Evolutionary conservation across 2,797 vertebrate species (phyloP).

Genomic region (Phoeniculus purpureus): DNA sequence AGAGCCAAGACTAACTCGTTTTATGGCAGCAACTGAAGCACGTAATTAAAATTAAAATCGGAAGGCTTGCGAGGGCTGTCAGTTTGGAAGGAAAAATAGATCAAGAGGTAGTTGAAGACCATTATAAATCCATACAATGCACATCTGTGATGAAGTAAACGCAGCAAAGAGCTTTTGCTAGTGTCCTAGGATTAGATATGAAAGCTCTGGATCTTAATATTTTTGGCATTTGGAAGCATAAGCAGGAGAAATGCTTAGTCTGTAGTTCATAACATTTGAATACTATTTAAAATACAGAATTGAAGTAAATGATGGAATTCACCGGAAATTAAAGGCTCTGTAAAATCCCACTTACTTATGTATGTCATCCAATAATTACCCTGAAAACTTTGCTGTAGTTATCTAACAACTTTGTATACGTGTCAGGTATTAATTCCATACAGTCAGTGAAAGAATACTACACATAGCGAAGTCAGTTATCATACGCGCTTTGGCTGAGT

Average conservation of each 20-base stretch:
- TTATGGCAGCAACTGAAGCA: slow-evolving; percentile 21
- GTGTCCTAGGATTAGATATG: background rate
- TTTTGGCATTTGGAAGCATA: background rate
- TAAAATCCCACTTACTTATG: background rate
- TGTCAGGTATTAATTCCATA: background rate
- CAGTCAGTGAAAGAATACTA: background rate
- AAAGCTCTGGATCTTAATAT: background rate
- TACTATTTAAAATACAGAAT: background rate
- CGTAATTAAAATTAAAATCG: slow-evolving; percentile 52
- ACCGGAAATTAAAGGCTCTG: background rate
- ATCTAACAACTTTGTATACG: background rate
- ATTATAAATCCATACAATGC: background rate
- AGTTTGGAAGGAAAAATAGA: slow-evolving; percentile 35
- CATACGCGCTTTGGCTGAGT: background rate
- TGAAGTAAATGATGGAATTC: background rate
- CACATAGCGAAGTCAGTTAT: background rate
- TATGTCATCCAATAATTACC: background rate
- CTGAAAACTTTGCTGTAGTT: background rate
- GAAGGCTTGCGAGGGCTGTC: background rate
- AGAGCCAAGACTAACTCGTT: slow-evolving; percentile 39
- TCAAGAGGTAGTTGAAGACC: slow-evolving; percentile 23
- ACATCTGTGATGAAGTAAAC: slow-evolving; percentile 42
- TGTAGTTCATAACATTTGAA: background rate
- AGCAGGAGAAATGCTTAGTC: background rate
- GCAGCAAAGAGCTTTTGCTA: slow-evolving; percentile 13